phyloP scores from a whole-genome alignment of 2,888 invertebrate species.

The Rhingia campestris region DNA sequence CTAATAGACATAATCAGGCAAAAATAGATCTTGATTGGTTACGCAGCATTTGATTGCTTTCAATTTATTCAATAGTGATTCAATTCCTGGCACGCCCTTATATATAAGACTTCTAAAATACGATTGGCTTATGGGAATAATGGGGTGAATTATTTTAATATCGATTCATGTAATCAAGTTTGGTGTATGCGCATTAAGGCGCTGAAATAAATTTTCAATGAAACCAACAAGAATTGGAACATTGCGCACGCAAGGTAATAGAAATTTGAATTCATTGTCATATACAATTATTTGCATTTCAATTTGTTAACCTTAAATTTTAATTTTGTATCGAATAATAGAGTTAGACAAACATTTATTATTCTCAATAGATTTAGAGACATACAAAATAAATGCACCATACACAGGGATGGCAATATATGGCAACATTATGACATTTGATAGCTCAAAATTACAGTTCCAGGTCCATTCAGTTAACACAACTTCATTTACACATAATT shows the following conservation, averaged over 20 bases:
- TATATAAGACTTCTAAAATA: constrained; percentile 14
- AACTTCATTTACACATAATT: no score
- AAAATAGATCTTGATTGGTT: constrained; percentile 25
- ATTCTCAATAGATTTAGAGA: no score
- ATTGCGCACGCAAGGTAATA: constrained; percentile 59
- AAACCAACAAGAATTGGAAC: constrained; percentile 62
- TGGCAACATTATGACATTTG: no score
- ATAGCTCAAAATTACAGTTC: no score
- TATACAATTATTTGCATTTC: not conserved
- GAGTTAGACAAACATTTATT: not conserved
- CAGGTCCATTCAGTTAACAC: no score
- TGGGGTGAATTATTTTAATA: constrained; percentile 64
- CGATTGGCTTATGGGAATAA: constrained; percentile 50
- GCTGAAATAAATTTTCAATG: constrained; percentile 33
- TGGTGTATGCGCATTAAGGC: constrained; percentile 67
- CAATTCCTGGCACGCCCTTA: constrained; percentile 43
- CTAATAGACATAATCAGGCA: no score
- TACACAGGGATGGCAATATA: no score
- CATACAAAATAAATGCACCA: no score
- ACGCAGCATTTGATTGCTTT: constrained; percentile 6
- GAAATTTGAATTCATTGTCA: not conserved
- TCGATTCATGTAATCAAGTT: constrained; percentile 50
- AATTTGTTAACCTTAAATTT: not conserved
- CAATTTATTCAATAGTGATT: constrained; percentile 29
- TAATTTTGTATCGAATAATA: not conserved